Evolutionary conservation across 2,797 vertebrate species (phyloP), one percentile per base, ranked within the genome.

Genomic region (Fistularia commersonii): DNA sequence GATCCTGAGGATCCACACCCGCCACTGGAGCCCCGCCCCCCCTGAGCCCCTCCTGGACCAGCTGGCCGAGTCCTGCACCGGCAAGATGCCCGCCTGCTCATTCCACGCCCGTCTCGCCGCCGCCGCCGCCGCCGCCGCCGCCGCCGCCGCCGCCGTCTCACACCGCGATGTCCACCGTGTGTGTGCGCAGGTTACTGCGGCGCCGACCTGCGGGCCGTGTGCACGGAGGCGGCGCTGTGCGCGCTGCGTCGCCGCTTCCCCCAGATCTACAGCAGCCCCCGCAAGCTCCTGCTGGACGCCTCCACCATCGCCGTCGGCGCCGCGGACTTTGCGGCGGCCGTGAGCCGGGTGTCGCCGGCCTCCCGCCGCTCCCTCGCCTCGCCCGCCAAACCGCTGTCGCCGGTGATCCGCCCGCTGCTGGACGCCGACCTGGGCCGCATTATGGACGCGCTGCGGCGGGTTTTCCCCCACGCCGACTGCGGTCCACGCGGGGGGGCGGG

Each of bases 1-100:
- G 37, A 98, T 99, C 77, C 80, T 98, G 52, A 94, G 90, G 85
- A 97, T 99, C 76, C 94, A 98, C 58, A 98, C 94, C 11, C 88
- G 81, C 53, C 90, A 93, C 44, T 98, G 96, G 96, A 88, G 73
- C 41, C 93, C 95, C 42, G 89, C 85, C 8, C 93, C 89, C 1
- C 65, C 88, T 10, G 92, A 95, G 12, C 1, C 14, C 0, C 97
- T 99, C 75, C 86, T 99, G 61, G 93, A 95, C 47, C 94, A 98
- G 61, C 46, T 98, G 52, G 93, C 95, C 60, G 94, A 96, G 73
- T 93, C 92, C 64, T 97, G 94, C 81, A 93, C 94, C 71, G 96
- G 96, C 98, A 90, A 82, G 92, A 23, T 4, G 23, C 23, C 23
- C 23, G 23, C 23, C 23, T 23, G 2, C 23, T 23, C 23, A 23